These are phyloP conservation scores for Drosophila teissieri DNA, from an alignment of 1,140 invertebrate species.

Conservation along the genomic window DNA sequence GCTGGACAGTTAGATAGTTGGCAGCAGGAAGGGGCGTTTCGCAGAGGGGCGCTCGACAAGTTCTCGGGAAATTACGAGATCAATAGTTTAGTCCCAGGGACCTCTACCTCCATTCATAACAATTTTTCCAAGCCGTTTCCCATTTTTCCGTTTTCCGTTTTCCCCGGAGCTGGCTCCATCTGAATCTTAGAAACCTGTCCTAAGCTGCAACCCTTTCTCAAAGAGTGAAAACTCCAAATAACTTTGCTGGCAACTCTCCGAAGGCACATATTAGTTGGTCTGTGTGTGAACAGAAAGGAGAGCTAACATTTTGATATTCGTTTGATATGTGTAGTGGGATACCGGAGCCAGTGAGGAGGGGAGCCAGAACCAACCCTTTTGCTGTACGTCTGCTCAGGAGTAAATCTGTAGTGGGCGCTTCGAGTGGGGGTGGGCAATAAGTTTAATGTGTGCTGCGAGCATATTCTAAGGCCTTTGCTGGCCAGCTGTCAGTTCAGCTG, in stretches of 20 bases:
- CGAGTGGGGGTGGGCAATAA: slow-evolving; percentile 59
- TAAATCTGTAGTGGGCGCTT: slow-evolving; percentile 55
- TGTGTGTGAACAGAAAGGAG: slow-evolving; percentile 33
- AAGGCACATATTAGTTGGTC: slow-evolving; percentile 28
- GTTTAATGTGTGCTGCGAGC: slow-evolving; percentile 80
- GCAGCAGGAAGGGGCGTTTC: slow-evolving; percentile 22
- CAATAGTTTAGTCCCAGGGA: neutral
- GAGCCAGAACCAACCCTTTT: slow-evolving; percentile 72
- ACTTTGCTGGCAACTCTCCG: slow-evolving; percentile 52
- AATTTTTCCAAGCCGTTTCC: neutral
- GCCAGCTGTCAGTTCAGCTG: slow-evolving; percentile 72
- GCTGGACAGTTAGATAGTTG: slow-evolving; percentile 38
- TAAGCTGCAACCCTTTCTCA: slow-evolving; percentile 24
- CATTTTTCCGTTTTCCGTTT: neutral
- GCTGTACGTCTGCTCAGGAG: slow-evolving; percentile 59
- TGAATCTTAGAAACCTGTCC: slow-evolving; percentile 44
- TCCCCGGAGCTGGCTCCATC: slow-evolving; percentile 44
- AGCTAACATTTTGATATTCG: slow-evolving; percentile 66
- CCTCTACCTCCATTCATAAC: neutral
- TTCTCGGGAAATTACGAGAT: neutral
- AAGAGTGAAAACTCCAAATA: slow-evolving; percentile 5
- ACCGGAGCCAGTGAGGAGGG: too few relatives aligned
- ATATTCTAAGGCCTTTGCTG: slow-evolving; percentile 71
- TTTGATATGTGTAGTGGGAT: slow-evolving; percentile 47
- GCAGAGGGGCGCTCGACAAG: slow-evolving; percentile 26